Conservation (phyloP, 2,113 vertebrate species). For the Micromys minutus region DNA sequence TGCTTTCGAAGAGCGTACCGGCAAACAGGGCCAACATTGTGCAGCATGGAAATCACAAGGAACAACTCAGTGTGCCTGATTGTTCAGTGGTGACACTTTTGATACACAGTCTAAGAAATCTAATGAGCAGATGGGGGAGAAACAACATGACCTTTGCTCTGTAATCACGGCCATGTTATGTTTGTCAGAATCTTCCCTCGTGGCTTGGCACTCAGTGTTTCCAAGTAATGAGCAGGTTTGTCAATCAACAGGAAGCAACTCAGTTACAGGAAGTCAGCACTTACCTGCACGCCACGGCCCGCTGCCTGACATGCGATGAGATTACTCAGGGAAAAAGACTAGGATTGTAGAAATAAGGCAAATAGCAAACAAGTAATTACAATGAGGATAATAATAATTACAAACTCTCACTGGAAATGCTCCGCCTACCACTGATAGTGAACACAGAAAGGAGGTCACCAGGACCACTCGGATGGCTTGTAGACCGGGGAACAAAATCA, state of each 20-base stretch:
- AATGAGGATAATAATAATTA: background rate
- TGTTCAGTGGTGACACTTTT: constrained; percentile 64
- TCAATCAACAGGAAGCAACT: constrained; percentile 71
- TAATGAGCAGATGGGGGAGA: constrained; percentile 56
- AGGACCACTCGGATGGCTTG: background rate
- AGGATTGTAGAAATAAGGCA: background rate
- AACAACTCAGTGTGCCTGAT: constrained; percentile 63
- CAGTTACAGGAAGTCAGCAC: constrained; percentile 20
- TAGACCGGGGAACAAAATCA: background rate
- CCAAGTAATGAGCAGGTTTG: constrained; percentile 36
- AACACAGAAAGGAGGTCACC: background rate
- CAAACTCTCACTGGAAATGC: background rate
- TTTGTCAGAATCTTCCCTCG: constrained; percentile 63
- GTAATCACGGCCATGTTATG: constrained; percentile 60
- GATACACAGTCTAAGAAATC: constrained; percentile 52
- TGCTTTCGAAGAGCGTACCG: constrained; percentile 17
- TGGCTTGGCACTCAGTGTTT: constrained; percentile 61
- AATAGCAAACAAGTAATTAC: background rate
- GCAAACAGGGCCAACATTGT: constrained; percentile 70
- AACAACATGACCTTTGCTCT: constrained; percentile 62
- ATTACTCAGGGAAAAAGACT: constrained; percentile 16
- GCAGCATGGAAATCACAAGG: constrained; percentile 62
- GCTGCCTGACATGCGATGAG: background rate
- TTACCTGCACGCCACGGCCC: background rate
- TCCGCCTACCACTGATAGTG: background rate